phyloP scores from a whole-genome alignment of 2,113 vertebrate species.

The Ceyx cyanopectus region DNA sequence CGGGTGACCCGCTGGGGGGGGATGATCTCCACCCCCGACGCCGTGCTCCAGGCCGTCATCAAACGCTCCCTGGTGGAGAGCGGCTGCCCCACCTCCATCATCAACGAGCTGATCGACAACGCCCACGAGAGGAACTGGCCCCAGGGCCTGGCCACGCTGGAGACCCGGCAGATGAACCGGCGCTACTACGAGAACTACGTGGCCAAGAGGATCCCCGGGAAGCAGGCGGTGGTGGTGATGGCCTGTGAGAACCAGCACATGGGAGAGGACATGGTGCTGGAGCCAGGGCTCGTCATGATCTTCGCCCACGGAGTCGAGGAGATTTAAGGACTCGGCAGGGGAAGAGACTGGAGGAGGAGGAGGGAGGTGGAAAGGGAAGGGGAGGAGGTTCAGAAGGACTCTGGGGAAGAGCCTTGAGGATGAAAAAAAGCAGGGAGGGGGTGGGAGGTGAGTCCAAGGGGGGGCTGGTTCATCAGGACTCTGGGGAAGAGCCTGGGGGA shows the following conservation, averaged over 20 bases:
- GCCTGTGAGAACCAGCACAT: conserved; percentile 99
- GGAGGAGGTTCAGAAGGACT: background rate
- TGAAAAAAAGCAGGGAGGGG: too few relatives aligned
- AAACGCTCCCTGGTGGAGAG: conserved; percentile 97
- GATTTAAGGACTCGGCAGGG: conserved; percentile 68
- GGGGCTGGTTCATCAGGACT: too few relatives aligned
- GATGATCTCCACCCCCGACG: conserved; percentile 97
- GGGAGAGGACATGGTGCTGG: conserved; percentile 98
- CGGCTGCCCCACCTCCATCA: conserved; percentile 93
- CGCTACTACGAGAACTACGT: conserved; percentile 99
- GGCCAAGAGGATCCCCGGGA: conserved; percentile 96
- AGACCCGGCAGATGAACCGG: conserved; percentile 97
- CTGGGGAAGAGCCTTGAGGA: background rate
- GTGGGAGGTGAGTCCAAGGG: too few relatives aligned
- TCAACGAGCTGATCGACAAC: conserved; percentile 97
- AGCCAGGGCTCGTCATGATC: conserved; percentile 97
- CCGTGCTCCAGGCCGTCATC: conserved; percentile 96
- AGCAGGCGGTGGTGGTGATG: conserved; percentile 98
- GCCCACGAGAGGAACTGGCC: conserved; percentile 98
- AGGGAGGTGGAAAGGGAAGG: background rate
- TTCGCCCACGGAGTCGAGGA: conserved; percentile 97
- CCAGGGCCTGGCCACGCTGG: conserved; percentile 94
- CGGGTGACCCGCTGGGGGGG: conserved; percentile 98
- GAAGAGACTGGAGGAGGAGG: background rate
- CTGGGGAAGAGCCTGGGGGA: too few relatives aligned